Base-by-base conservation (phyloP, 1,140 invertebrate species). In the Spodoptera frugiperda region DNA sequence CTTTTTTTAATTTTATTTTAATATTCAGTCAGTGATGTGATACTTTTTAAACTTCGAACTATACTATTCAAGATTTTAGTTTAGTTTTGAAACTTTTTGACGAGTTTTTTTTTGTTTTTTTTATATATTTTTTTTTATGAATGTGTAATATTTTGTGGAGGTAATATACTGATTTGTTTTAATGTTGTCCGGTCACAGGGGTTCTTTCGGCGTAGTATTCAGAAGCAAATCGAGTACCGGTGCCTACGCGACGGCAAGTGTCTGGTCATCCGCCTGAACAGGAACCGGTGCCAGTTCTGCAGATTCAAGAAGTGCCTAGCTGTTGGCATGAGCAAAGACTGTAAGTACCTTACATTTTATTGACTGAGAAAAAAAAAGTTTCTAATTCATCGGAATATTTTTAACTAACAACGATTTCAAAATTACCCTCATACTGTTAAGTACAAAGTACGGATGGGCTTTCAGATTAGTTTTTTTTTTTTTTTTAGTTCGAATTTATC, bases 241-340 rank as follows among this genome's bases (percentile, higher is more conserved):
- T 99, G 99, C 94, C 95, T 99, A 82, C 95, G 98, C 71, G 98
- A 99, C 95, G 98, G 98, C 79, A 99, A 99, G 95, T 99, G 99
- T 94, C 95, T 99, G 87, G 98, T 99, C 19, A 99, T 99, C 89
- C 96, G 98, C 85, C 96, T 99, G 78, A 99, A 99, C 94, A 95
- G 99, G 70, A 99, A 99, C 95, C 96, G 99, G 80, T 99, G 99
- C 95, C 98, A 99, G 94, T 99, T 98, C 94, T 99, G 99, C 95
- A 96, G 99, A 84, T 99, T 99, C 94, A 99, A 99, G 94, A 99
- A 99, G 97, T 99, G 99, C 95, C 95, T 99, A 49, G 97, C 98
- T 49, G 98, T 99, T 84, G 99, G 99, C 89, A 99, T 99, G 99
- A 99, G 98, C 87, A 96, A 98, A 91, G 98, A 99, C 93, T 99